Evolutionary conservation across 30 jellyfish, hydroid and myxozoan genomes (phyloP), one percentile per base, ranked within the genome.

Genomic region (Aurelia aurita complex sp. Pacific): DNA sequence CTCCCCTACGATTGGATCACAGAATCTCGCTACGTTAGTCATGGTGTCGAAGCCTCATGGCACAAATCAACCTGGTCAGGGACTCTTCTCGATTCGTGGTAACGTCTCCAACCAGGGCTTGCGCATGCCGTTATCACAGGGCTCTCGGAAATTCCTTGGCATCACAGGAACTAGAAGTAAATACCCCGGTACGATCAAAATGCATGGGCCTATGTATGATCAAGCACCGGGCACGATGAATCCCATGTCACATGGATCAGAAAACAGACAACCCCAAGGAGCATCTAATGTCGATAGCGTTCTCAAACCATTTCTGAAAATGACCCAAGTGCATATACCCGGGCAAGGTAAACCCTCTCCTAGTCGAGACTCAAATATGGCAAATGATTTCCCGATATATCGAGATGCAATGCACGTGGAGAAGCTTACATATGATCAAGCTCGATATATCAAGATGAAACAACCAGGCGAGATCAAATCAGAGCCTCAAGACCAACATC

Each of bases 131-230:
- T 50, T 73, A 18, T 83, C 92, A 46, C 80, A 85, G 34, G 74
- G 74, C 73, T 73, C 92, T 0, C 62, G 92, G 29, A 83, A 83
- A 50, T 16, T 69, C 14, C 76, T 50, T 0, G 79, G 34, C 50
- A 40, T 61, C 43, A 36, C 64, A 1, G 76, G 74, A 36, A 32
- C 43, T 36, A 15, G 82, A 10, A 19, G 91, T 34, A 81, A 81
- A 36, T 62, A 64, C 33, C 81, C 78, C 35, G 86, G 92, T 4
- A 43, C 92, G 35, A 83, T 83, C 38, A 83, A 72, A 76, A 83
- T 83, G n/a, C 92, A 83, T 38, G 92, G 92, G 33, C 92, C 92
- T 16, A 83, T 83, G 92, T 69, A 67, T 52, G 92, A 83, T 69
- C 92, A 83, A n/a, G 86, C 83, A 19, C 92, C 92, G 16, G 92